Conservation (phyloP, 2,113 vertebrate species). For the Platysternon megacephalum region DNA sequence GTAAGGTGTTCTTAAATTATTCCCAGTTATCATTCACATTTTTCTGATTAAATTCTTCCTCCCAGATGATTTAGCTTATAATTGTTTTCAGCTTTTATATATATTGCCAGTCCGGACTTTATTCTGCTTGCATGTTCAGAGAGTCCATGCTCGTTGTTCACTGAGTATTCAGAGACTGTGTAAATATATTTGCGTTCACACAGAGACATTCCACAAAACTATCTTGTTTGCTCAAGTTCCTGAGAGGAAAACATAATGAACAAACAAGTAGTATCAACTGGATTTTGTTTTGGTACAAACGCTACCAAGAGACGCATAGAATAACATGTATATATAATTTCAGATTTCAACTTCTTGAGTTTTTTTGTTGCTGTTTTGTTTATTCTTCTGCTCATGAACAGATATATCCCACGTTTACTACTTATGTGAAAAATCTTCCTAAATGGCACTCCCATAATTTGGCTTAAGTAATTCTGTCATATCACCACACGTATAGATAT, state of each 20-base stretch:
- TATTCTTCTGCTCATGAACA: background rate
- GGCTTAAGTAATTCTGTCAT: background rate
- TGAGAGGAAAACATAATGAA: background rate
- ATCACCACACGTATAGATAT: background rate
- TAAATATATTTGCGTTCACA: background rate
- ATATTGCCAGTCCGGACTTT: background rate
- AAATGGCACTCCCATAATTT: background rate
- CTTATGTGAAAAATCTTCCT: background rate
- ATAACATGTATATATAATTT: background rate
- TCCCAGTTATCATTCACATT: background rate
- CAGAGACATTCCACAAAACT: background rate
- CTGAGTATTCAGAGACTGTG: background rate
- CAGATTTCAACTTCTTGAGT: background rate
- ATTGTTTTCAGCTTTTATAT: background rate
- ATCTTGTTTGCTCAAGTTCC: background rate
- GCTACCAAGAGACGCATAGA: background rate
- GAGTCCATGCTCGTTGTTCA: background rate
- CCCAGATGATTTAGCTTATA: background rate
- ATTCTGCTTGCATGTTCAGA: background rate
- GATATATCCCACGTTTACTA: background rate
- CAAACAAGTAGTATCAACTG: background rate
- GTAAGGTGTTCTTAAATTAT: background rate
- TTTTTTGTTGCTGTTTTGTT: background rate
- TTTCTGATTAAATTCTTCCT: background rate
- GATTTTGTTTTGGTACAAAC: conserved; percentile 9